These are phyloP conservation scores for Urophycis tenuis DNA, from an alignment of 2,797 vertebrate species.

Conservation along the genomic window DNA sequence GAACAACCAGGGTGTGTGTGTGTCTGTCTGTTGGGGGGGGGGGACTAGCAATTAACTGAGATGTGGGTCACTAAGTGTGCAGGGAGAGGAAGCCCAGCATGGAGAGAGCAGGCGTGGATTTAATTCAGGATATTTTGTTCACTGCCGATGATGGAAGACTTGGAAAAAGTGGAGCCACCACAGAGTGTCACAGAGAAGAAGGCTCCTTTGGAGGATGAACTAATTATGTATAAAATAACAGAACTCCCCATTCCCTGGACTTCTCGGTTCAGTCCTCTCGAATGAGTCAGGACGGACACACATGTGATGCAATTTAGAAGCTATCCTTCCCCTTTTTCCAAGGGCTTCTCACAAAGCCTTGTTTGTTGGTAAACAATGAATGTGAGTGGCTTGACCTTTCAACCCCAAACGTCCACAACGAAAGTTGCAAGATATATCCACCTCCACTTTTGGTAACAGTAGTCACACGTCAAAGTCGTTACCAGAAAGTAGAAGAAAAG, in stretches of 20 bases:
- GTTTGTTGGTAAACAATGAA: not conserved
- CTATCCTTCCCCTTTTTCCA: not conserved
- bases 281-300: not conserved
- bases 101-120: not conserved
- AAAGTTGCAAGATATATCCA: too few species aligned
- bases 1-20: conserved; percentile 48
- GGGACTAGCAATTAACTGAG: conserved; percentile 50
- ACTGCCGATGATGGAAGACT: conserved; percentile 24
- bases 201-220: not conserved
- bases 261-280: not conserved
- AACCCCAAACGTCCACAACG: too few species aligned
- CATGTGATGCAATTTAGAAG: not conserved
- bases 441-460: too few species aligned
- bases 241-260: too few species aligned
- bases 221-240: not conserved
- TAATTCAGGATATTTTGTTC: conserved; percentile 27
- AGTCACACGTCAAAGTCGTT: too few species aligned
- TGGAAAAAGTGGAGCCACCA: conserved; percentile 4
- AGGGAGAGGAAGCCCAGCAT: conserved; percentile 8
- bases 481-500: too few species aligned
- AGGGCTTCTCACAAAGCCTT: not conserved
- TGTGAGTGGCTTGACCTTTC: too few species aligned
- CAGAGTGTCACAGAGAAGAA: not conserved
- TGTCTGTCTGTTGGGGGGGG: conserved; percentile 32
- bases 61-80: conserved; percentile 50